Evolutionary conservation across 1,140 invertebrate genomes (phyloP).

Genomic region (Augochlora pura): DNA sequence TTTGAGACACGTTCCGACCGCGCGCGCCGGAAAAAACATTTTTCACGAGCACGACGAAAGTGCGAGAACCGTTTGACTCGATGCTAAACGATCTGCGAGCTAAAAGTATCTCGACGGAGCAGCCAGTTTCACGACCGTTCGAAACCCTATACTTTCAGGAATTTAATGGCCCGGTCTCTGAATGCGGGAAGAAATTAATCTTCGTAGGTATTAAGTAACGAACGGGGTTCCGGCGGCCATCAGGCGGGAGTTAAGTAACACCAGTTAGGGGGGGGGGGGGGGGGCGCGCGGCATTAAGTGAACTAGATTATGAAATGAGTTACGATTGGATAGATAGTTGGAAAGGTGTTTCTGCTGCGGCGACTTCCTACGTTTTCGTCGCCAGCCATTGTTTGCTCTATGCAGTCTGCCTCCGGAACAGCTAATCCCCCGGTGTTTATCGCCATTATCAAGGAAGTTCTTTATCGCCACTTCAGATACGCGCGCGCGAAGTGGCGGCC

Average conservation of each 20-base stretch:
- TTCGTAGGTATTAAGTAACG: background rate
- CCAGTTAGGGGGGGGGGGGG: constrained; percentile 9
- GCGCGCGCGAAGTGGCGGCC: background rate
- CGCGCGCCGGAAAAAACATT: too few relatives aligned
- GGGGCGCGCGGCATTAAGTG: constrained; percentile 10
- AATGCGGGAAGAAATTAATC: background rate
- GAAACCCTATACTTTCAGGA: background rate
- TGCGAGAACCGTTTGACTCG: too few relatives aligned
- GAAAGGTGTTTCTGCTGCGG: constrained; percentile 28
- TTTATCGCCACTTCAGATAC: constrained; percentile 40
- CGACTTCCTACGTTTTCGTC: constrained; percentile 20
- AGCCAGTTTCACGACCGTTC: background rate
- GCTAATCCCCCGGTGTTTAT: constrained; percentile 30
- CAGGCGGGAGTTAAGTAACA: constrained; percentile 7
- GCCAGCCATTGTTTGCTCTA: background rate
- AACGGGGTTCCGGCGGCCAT: background rate
- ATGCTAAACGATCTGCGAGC: background rate
- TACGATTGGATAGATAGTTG: constrained; percentile 15
- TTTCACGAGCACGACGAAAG: too few relatives aligned
- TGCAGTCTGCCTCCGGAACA: background rate
- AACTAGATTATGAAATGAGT: constrained; percentile 23
- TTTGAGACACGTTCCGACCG: too few relatives aligned
- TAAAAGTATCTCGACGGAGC: background rate
- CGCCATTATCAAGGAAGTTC: constrained; percentile 37
- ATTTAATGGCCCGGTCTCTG: background rate